phyloP scores from a whole-genome alignment of 30 jellyfish, hydroid and myxozoan species.

The Kudoa iwatai region DNA sequence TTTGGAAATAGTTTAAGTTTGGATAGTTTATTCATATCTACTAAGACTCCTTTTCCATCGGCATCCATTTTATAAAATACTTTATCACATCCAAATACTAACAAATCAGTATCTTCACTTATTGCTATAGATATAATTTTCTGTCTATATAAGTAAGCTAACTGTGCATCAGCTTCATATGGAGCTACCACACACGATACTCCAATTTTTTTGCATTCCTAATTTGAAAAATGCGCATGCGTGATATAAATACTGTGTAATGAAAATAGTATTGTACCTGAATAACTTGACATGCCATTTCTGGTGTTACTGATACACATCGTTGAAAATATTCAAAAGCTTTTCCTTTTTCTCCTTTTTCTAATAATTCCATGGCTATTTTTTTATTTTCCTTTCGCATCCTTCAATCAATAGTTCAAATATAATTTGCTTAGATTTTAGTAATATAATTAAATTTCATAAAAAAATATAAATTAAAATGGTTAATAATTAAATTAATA shows the following conservation, averaged over 20 bases:
- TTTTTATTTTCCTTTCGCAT: conserved; percentile 11
- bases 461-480: too few relatives aligned
- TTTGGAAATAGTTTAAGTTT: too few relatives aligned
- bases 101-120: conserved; percentile 61
- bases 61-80: conserved; percentile 21
- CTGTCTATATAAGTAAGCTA: conserved; percentile 38
- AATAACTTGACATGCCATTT: conserved; percentile 66
- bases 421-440: not conserved
- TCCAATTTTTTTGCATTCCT: conserved; percentile 38
- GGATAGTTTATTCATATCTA: conserved; percentile 24
- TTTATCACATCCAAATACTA: conserved; percentile 40
- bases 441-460: too few relatives aligned
- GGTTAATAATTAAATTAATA: too few relatives aligned
- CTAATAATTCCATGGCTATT: conserved; percentile 24
- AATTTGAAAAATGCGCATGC: not conserved
- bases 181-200: conserved; percentile 75
- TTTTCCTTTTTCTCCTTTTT: conserved; percentile 20
- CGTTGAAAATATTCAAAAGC: conserved; percentile 53
- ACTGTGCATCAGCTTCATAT: conserved; percentile 91
- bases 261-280: conserved; percentile 5
- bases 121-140: conserved; percentile 39
- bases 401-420: conserved; percentile 1
- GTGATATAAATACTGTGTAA: not conserved
- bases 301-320: conserved; percentile 57
- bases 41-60: conserved; percentile 51